phyloP scores from a whole-genome alignment of 2,888 invertebrate genomes.

The Synergus laeviventris region DNA sequence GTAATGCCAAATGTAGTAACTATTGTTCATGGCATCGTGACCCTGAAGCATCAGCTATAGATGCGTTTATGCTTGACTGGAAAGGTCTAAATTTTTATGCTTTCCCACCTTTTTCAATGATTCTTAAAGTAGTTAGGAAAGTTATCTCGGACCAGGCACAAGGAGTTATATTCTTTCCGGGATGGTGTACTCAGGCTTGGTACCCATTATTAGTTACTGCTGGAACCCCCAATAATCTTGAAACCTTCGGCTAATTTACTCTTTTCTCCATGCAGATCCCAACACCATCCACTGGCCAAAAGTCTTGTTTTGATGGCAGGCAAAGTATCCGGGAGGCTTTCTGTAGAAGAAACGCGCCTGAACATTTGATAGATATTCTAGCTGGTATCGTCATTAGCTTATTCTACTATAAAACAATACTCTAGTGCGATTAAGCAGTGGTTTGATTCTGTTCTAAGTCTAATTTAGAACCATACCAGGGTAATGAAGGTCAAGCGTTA shows the following conservation, averaged over 20 bases:
- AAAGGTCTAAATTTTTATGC: slow-evolving; percentile 54
- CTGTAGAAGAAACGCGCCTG: slow-evolving; percentile 40
- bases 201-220: slow-evolving; percentile 47
- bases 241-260: slow-evolving; percentile 32
- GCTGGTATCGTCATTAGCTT: slow-evolving; percentile 43
- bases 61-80: slow-evolving; percentile 52
- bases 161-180: slow-evolving; percentile 65
- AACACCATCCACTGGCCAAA: slow-evolving; percentile 35
- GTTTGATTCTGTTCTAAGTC: slow-evolving; percentile 31
- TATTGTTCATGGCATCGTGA: slow-evolving; percentile 50
- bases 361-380: slow-evolving; percentile 36
- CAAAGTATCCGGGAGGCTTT: slow-evolving; percentile 46
- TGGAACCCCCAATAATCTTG: slow-evolving; percentile 45
- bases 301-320: slow-evolving; percentile 42
- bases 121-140: slow-evolving; percentile 60
- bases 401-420: slow-evolving; percentile 47
- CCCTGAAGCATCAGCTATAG: slow-evolving; percentile 47
- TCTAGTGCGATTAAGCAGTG: slow-evolving; percentile 40
- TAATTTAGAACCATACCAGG: neutral
- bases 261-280: slow-evolving; percentile 43
- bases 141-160: slow-evolving; percentile 61
- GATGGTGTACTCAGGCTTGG: slow-evolving; percentile 62
- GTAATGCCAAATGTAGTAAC: slow-evolving; percentile 50
- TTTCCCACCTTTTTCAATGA: slow-evolving; percentile 62
- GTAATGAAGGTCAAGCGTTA: slow-evolving; percentile 15